These are phyloP conservation scores for Ichneumoninae sp. DNA, from an alignment of 2,888 invertebrate species.

Conservation along the genomic window DNA sequence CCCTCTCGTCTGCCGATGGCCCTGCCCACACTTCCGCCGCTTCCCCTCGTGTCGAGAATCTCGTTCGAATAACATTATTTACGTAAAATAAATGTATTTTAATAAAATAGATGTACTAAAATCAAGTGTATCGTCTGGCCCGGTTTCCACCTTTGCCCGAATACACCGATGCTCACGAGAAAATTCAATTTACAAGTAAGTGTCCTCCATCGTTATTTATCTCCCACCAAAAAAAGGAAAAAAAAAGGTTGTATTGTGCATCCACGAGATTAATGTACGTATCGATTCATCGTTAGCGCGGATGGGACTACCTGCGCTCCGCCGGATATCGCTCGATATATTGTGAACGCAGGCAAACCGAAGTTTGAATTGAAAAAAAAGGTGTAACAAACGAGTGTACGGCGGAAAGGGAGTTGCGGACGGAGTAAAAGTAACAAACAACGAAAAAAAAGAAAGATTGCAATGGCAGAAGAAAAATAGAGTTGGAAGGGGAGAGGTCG, in stretches of 20 bases:
- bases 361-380: constrained; percentile 1
- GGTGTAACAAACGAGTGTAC: constrained; percentile 4
- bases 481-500: constrained; percentile 46
- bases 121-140: too few relatives aligned
- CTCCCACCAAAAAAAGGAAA: background rate
- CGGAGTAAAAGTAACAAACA: background rate
- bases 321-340: background rate
- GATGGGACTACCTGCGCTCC: background rate
- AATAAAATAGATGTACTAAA: too few relatives aligned
- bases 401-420: background rate
- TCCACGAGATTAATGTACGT: constrained; percentile 6
- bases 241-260: background rate
- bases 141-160: background rate
- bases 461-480: constrained; percentile 32
- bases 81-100: too few relatives aligned
- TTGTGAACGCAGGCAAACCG: background rate
- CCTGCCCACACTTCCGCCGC: constrained; percentile 15
- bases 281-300: constrained; percentile 20
- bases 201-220: constrained; percentile 2
- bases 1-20: constrained; percentile 41
- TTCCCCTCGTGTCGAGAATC: background rate
- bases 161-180: background rate
- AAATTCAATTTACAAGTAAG: constrained; percentile 12
- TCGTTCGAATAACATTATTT: background rate
- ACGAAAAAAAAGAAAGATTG: background rate